Base-by-base conservation (phyloP, 1,140 invertebrate genomes). In the Lordiphosa clarofinis region DNA sequence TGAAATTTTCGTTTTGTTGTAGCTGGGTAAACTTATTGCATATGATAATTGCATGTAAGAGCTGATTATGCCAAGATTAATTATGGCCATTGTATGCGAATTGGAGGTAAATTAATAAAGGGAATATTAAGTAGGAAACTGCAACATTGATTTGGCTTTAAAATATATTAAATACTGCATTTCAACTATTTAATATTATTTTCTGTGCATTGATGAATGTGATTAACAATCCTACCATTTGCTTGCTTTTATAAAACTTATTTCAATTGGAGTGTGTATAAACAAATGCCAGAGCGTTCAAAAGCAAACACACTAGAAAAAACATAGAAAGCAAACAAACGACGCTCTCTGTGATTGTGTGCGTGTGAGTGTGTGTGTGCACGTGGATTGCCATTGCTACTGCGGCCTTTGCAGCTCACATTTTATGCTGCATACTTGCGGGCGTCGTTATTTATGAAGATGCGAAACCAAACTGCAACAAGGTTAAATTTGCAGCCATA, bases 361-460 rank as follows among this genome's bases (percentile, higher is more conserved):
- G 13, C 10, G 4, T 1, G 13, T 10, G 5, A 42, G n/a, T n/a
- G n/a, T n/a, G n/a, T n/a, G n/a, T n/a, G n/a, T 42, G 39, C 10
- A 42, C 13, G 13, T 42, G 31, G 31, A 13, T 42, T 31, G 31
- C 31, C 3, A 3, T 4, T 19, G 19, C 19, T 19, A 4, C 19
- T 12, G 31, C 31, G n/a, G 37, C 8, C 44, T 12, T 39, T 10
- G 38, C 12, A 13, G 33, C 10, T 55, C 24, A 59, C 46, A 56
- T 59, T 69, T 53, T 49, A 65, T 57, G 43, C 73, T 50, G 54
- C 67, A 75, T 55, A 52, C 47, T 56, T 44, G 60, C 56, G 44
- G 54, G 39, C 75, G 39, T 50, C 75, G 39, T 50, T 69, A 71
- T 75, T 74, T 81, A 81, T 55, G 73, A 52, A 66, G 57, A 62